These are phyloP conservation scores for Panagrolaimus sp. DNA, from an alignment of 1,140 invertebrate species.

Conservation along the genomic window DNA sequence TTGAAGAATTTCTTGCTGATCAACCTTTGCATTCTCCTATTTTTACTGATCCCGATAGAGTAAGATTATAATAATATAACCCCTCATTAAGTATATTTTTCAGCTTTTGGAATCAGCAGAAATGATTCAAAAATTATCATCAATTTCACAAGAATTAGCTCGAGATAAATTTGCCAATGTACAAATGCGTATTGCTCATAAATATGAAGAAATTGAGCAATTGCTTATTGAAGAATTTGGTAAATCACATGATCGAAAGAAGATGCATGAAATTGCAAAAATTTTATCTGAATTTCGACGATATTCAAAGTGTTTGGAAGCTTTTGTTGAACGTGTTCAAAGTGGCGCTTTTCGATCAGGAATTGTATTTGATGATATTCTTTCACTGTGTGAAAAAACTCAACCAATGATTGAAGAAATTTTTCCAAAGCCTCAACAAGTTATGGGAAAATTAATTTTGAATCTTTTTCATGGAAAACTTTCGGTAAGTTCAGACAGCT, in stretches of 20 bases:
- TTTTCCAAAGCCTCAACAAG: slow-evolving; percentile 90
- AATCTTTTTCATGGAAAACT: slow-evolving; percentile 90
- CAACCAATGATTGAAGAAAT: slow-evolving; percentile 81
- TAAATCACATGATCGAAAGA: slow-evolving; percentile 74
- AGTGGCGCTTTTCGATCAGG: slow-evolving; percentile 70
- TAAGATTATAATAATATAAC: no score
- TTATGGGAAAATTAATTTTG: slow-evolving; percentile 93
- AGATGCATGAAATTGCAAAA: slow-evolving; percentile 86
- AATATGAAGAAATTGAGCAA: slow-evolving; percentile 85
- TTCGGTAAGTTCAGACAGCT: slow-evolving; percentile 62
- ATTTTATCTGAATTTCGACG: slow-evolving; percentile 88
- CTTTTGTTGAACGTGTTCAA: slow-evolving; percentile 93
- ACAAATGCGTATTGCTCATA: slow-evolving; percentile 50
- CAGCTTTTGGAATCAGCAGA: slow-evolving; percentile 91
- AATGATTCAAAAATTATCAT: slow-evolving; percentile 90
- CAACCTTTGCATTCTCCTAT: slow-evolving; percentile 77
- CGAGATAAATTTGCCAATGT: slow-evolving; percentile 58
- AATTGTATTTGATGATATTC: slow-evolving; percentile 82
- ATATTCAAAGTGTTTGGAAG: slow-evolving; percentile 88
- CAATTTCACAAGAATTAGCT: slow-evolving; percentile 86
- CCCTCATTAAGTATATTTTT: slow-evolving; percentile 26
- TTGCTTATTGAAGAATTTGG: slow-evolving; percentile 90
- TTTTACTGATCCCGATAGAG: slow-evolving; percentile 77
- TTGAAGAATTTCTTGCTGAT: slow-evolving; percentile 81
- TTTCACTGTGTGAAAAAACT: slow-evolving; percentile 81